Percentiles rank a stretch among this genome's conserved stretches.
These are phyloP conservation scores for Nansenia antarctica DNA, from an alignment of 2,113 vertebrate species.

Conservation along the genomic window DNA sequence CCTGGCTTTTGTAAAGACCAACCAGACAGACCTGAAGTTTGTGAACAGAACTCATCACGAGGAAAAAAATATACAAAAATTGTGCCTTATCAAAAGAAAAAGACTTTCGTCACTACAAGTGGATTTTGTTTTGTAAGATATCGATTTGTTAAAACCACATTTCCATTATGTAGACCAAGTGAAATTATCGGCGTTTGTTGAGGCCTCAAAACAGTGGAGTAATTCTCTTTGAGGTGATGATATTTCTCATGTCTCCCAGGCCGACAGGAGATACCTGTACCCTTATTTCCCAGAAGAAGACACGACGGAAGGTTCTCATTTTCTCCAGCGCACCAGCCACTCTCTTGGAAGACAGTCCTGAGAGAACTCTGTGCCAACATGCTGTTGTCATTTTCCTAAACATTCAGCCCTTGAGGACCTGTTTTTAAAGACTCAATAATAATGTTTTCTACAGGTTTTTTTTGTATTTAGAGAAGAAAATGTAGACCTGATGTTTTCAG, in stretches of 20 bases:
- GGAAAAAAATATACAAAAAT: conserved; percentile 71
- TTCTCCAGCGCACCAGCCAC: conserved; percentile 8
- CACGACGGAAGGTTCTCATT: neutral
- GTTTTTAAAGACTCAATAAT: neutral
- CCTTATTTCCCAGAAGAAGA: conserved; percentile 19
- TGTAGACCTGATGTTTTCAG: conserved; percentile 24
- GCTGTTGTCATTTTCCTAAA: neutral
- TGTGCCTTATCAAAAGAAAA: conserved; percentile 78
- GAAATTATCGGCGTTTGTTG: conserved; percentile 21
- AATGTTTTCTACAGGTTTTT: neutral
- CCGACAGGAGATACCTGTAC: conserved; percentile 1
- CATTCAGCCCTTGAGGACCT: neutral
- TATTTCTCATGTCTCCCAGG: conserved; percentile 43
- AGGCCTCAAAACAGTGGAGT: neutral
- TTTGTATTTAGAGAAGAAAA: conserved; percentile 16
- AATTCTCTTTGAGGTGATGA: conserved; percentile 27
- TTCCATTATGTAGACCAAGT: conserved; percentile 59
- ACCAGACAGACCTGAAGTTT: conserved; percentile 48
- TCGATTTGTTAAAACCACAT: conserved; percentile 48
- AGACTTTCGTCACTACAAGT: conserved; percentile 58
- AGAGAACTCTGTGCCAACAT: neutral
- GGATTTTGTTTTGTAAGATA: conserved; percentile 56
- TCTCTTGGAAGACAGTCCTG: conserved; percentile 2
- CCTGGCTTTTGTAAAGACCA: conserved; percentile 1
- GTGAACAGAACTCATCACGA: conserved; percentile 45